Percentiles rank a stretch among this genome's conserved stretches.
Evolutionary conservation across 1,140 invertebrate genomes (phyloP).

Genomic region (Pantala flavescens): DNA sequence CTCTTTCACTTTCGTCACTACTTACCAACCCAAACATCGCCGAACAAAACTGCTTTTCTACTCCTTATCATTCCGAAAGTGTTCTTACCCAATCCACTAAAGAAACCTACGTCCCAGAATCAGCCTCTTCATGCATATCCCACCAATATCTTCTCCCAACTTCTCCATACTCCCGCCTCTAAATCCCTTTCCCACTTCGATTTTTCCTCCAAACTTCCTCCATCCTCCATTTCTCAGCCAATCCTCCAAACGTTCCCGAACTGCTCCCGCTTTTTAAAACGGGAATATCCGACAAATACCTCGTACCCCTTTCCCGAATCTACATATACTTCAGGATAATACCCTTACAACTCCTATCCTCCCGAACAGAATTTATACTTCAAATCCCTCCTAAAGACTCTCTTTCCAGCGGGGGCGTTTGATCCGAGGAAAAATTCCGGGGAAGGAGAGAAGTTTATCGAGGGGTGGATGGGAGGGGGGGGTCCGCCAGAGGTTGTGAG

Average conservation of each 20-base stretch:
- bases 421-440: background rate
- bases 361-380: constrained; percentile 2
- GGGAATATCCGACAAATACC: too few species aligned
- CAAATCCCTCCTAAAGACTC: constrained; percentile 1
- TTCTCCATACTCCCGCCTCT: background rate
- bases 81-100: background rate
- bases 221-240: background rate
- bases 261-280: background rate
- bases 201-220: background rate
- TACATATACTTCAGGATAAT: background rate
- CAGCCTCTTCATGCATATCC: background rate
- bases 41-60: background rate
- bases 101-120: too few species aligned
- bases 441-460: background rate
- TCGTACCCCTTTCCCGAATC: too few species aligned
- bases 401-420: background rate
- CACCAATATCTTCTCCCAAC: background rate
- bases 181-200: background rate
- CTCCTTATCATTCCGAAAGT: background rate
- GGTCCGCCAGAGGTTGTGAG: background rate
- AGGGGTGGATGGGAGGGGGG: background rate
- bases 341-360: background rate
- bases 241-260: background rate
- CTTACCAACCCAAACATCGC: background rate
- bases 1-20: background rate